These are phyloP conservation scores for Camponotus floridanus DNA, from an alignment of 1,140 invertebrate genomes.

Conservation along the genomic window DNA sequence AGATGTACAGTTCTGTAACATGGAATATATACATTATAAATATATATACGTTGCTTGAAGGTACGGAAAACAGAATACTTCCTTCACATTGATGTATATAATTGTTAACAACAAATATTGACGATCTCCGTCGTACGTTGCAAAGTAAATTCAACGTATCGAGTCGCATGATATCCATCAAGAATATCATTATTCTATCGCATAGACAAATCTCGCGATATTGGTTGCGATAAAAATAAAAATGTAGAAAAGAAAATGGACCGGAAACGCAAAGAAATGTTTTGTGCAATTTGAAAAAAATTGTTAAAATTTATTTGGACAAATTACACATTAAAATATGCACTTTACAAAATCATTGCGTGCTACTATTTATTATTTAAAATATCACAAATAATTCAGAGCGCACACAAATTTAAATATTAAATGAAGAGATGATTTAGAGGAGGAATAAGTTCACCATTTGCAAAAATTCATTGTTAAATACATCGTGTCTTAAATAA, in stretches of 20 bases:
- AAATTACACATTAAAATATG: neutral
- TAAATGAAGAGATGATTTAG: neutral
- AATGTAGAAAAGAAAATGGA: neutral
- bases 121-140: constrained; percentile 21
- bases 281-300: neutral
- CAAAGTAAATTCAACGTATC: constrained; percentile 18
- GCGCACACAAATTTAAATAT: neutral
- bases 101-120: constrained; percentile 48
- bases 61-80: constrained; percentile 23
- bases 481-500: neutral
- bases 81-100: constrained; percentile 34
- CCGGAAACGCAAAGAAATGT: neutral
- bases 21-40: constrained; percentile 18
- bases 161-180: neutral
- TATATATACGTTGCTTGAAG: constrained; percentile 40
- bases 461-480: neutral
- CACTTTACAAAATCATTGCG: neutral
- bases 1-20: constrained; percentile 7
- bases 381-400: neutral
- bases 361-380: neutral
- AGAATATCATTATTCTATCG: neutral
- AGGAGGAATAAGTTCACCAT: neutral
- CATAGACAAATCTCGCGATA: neutral
- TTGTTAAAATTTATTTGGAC: neutral
- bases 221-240: neutral